phyloP scores from a whole-genome alignment of 2,113 vertebrate genomes.

The Phoenicopterus ruber region DNA sequence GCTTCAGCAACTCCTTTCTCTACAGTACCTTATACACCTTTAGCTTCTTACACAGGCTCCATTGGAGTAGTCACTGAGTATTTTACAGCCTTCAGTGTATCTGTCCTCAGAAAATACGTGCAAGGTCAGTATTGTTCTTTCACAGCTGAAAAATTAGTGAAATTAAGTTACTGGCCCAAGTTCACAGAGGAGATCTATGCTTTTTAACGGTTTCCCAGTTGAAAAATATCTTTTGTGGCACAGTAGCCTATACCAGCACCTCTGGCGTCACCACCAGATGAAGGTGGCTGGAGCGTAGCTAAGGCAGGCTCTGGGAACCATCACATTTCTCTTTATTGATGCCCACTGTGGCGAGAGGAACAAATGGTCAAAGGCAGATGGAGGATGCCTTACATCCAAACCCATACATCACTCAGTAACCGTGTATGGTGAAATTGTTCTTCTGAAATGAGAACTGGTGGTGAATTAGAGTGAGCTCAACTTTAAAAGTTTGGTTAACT shows the following conservation, averaged over 20 bases:
- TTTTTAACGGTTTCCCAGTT: background rate
- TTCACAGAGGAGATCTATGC: background rate
- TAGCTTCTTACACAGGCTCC: background rate
- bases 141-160: background rate
- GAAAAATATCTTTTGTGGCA: background rate
- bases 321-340: background rate
- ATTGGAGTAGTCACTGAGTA: background rate
- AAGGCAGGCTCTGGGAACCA: background rate
- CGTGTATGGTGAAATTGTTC: background rate
- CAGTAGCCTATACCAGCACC: background rate
- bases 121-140: background rate
- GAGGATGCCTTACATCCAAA: background rate
- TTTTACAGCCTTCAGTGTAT: background rate
- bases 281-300: background rate
- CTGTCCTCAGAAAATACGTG: background rate
- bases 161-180: background rate
- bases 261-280: background rate
- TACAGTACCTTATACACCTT: background rate
- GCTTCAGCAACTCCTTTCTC: background rate
- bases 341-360: background rate
- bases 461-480: background rate
- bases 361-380: background rate
- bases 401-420: background rate
- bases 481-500: background rate
- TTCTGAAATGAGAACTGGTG: background rate